Conservation (phyloP, 2,888 invertebrate genomes). For the Tigriopus californicus region DNA sequence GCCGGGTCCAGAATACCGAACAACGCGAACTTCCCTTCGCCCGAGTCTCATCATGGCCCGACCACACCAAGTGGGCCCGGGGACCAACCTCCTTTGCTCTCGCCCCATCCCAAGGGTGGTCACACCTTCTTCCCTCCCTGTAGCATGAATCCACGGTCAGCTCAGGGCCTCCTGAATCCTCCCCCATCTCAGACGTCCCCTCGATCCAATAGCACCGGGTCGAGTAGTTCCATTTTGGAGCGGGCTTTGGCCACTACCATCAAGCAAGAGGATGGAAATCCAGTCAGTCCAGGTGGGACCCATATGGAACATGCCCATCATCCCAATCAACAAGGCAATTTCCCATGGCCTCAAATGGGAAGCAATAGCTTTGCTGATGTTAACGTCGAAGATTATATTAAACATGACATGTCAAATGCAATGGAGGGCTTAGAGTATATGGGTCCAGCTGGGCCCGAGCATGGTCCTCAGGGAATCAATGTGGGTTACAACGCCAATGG, state of each 20-base stretch:
- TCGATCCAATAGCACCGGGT: neutral
- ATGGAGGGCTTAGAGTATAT: too few species aligned
- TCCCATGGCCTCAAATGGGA: too few species aligned
- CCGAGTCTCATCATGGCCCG: neutral
- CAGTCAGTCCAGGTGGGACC: too few species aligned
- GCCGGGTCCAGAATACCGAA: neutral
- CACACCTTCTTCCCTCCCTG: neutral
- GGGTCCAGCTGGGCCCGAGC: too few species aligned
- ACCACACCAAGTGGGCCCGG: neutral
- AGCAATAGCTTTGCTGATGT: too few species aligned
- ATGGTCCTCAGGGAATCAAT: too few species aligned
- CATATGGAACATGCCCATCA: too few species aligned
- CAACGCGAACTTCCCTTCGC: constrained; percentile 1
- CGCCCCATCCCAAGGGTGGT: neutral
- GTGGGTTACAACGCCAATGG: too few species aligned
- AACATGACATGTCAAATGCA: too few species aligned
- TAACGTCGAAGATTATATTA: too few species aligned
- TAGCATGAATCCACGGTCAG: neutral
- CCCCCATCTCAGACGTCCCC: neutral
- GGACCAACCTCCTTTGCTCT: neutral
- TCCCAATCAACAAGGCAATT: too few species aligned
- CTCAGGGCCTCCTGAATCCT: too few species aligned
- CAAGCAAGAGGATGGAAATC: neutral
- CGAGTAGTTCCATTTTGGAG: constrained; percentile 10
- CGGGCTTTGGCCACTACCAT: constrained; percentile 10